Percentiles rank a stretch among this genome's conserved stretches.
Evolutionary conservation across 1,140 invertebrate species (phyloP).

Genomic region (Tigriopus japonicus): DNA sequence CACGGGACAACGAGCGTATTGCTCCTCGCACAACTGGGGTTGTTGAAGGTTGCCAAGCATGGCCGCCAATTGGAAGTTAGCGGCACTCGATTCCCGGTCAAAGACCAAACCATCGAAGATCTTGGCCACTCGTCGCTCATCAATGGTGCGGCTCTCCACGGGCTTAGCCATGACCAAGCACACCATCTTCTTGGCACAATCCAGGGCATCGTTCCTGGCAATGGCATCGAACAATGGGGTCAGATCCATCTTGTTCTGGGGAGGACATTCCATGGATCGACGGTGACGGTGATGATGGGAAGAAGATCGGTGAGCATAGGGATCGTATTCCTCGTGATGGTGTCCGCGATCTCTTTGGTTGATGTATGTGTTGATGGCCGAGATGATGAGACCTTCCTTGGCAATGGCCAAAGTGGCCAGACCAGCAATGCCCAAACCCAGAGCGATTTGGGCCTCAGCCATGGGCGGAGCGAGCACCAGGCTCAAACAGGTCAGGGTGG

Average conservation of each 20-base stretch:
- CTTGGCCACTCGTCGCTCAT: background rate
- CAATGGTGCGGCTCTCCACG: background rate
- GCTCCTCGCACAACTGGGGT: background rate
- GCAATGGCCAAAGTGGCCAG: background rate
- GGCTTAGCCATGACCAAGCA: background rate
- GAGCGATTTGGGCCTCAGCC: no score
- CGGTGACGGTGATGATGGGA: background rate
- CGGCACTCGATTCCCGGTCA: background rate
- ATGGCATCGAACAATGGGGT: background rate
- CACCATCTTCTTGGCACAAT: background rate
- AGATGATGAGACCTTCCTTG: background rate
- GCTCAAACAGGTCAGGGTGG: no score
- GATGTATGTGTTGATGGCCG: background rate
- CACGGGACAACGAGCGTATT: background rate
- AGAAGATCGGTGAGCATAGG: no score
- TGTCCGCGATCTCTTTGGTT: no score
- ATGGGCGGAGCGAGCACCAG: no score
- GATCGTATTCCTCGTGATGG: no score
- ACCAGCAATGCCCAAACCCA: no score
- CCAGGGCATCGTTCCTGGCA: background rate
- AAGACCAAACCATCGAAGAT: background rate
- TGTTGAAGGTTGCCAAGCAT: background rate
- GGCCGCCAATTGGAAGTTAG: background rate
- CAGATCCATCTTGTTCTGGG: background rate
- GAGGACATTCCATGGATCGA: background rate